Conservation (phyloP, 23 tunicate species). For the Trididemnum clinides region DNA sequence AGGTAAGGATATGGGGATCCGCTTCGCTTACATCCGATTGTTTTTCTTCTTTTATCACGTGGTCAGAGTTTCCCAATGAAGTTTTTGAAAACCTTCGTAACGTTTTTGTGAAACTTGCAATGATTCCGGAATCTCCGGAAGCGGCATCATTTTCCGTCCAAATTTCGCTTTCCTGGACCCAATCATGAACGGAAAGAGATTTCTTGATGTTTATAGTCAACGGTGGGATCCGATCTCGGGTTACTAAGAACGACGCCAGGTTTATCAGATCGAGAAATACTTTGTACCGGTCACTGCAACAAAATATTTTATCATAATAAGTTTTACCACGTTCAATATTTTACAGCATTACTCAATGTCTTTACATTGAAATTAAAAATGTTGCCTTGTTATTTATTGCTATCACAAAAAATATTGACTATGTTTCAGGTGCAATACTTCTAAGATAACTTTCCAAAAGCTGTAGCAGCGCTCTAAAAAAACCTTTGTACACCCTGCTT, state of each 20-base stretch:
- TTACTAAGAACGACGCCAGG: slow-evolving; percentile 67
- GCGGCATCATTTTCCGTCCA: background rate
- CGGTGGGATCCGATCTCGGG: slow-evolving; percentile 85
- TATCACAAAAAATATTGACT: too few species aligned
- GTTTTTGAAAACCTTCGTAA: background rate
- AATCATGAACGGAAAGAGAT: slow-evolving; percentile 63
- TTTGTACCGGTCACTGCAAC: slow-evolving; percentile 82
- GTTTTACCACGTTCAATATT: too few species aligned
- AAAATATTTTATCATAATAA: background rate
- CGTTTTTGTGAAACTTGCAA: background rate
- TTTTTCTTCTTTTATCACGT: background rate
- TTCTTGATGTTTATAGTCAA: slow-evolving; percentile 44
- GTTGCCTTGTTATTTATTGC: too few species aligned
- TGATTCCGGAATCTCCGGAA: slow-evolving; percentile 11
- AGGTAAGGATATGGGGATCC: too few species aligned
- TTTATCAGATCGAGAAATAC: slow-evolving; percentile 77
- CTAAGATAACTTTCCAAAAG: too few species aligned
- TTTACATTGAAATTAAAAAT: too few species aligned
- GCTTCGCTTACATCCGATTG: background rate
- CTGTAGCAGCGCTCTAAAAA: too few species aligned
- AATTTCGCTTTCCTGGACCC: background rate
- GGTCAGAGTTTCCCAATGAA: background rate
- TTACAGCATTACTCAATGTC: too few species aligned
- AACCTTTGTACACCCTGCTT: too few species aligned
- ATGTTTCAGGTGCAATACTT: too few species aligned